Evolutionary conservation across 2,888 invertebrate genomes (phyloP).

Genomic region (Aethes cnicana): DNA sequence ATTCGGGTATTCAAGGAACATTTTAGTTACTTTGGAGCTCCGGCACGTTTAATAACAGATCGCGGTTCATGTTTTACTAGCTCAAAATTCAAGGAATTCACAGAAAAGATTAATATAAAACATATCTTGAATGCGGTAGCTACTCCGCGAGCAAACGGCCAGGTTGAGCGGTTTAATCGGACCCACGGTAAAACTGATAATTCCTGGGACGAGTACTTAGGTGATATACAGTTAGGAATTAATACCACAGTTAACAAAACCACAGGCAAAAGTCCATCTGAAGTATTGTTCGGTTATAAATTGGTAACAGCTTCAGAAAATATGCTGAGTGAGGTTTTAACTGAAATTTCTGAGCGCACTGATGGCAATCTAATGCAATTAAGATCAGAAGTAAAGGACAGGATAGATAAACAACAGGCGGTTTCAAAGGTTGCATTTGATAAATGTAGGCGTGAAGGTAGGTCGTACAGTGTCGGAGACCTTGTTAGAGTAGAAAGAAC

Average conservation of each 20-base stretch:
- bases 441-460: too few species aligned
- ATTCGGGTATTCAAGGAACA: slow-evolving; percentile 31
- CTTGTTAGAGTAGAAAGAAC: neutral
- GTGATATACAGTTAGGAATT: slow-evolving; percentile 23
- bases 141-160: slow-evolving; percentile 22
- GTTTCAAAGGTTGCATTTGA: too few species aligned
- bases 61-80: too few species aligned
- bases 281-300: slow-evolving; percentile 17
- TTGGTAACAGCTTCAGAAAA: neutral
- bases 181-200: slow-evolving; percentile 6
- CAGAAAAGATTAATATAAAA: slow-evolving; percentile 21
- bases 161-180: slow-evolving; percentile 17
- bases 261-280: slow-evolving; percentile 15
- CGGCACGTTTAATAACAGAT: too few species aligned
- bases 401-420: neutral
- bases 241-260: slow-evolving; percentile 3
- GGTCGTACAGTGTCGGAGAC: neutral
- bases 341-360: neutral
- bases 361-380: too few species aligned
- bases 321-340: slow-evolving; percentile 1
- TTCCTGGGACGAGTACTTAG: slow-evolving; percentile 17
- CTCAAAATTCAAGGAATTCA: slow-evolving; percentile 28
- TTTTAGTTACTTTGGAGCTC: too few species aligned
- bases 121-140: slow-evolving; percentile 30
- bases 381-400: neutral